A percentile compares a stretch with the other conserved stretches of the same genome.
Evolutionary conservation across 2,888 invertebrate genomes (phyloP).

Genomic region (Leptarthrus brevirostris): DNA sequence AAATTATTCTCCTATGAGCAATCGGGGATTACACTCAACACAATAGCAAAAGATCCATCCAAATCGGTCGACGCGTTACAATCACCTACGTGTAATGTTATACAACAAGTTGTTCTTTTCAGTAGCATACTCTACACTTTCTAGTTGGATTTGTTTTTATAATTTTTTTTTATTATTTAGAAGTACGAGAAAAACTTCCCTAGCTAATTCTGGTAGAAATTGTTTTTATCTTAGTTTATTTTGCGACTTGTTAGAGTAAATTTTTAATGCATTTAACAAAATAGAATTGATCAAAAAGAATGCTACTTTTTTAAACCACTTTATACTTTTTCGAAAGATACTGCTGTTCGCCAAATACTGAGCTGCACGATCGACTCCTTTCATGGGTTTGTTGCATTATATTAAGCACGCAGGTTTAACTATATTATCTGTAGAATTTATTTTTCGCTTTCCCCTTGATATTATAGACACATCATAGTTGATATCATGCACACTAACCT

Average conservation of each 20-base stretch:
- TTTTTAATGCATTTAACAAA: conserved; percentile 43
- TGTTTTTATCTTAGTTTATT: conserved; percentile 44
- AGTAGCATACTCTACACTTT: too few species aligned
- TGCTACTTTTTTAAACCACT: conserved; percentile 40
- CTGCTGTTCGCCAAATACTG: conserved; percentile 43
- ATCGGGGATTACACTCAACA: too few species aligned
- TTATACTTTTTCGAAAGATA: conserved; percentile 43
- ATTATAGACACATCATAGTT: too few species aligned
- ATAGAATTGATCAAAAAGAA: conserved; percentile 45
- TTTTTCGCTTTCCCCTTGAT: too few species aligned
- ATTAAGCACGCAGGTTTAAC: conserved; percentile 39
- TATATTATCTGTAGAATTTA: conserved; percentile 42
- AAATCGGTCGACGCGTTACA: too few species aligned
- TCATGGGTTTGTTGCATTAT: conserved; percentile 34
- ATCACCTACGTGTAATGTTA: too few species aligned
- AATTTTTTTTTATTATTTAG: too few species aligned
- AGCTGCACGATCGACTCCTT: conserved; percentile 36
- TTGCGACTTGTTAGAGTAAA: conserved; percentile 38
- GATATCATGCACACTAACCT: too few species aligned
- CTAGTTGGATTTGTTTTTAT: too few species aligned
- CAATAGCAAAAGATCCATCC: too few species aligned
- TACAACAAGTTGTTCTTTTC: too few species aligned
- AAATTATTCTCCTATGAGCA: too few species aligned
- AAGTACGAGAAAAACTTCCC: conserved; percentile 46
- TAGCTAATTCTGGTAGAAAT: conserved; percentile 43